Evolutionary conservation across 2,797 vertebrate species (phyloP), one percentile per base, ranked within the genome.

Genomic region (Muraenolepis orangiensis): DNA sequence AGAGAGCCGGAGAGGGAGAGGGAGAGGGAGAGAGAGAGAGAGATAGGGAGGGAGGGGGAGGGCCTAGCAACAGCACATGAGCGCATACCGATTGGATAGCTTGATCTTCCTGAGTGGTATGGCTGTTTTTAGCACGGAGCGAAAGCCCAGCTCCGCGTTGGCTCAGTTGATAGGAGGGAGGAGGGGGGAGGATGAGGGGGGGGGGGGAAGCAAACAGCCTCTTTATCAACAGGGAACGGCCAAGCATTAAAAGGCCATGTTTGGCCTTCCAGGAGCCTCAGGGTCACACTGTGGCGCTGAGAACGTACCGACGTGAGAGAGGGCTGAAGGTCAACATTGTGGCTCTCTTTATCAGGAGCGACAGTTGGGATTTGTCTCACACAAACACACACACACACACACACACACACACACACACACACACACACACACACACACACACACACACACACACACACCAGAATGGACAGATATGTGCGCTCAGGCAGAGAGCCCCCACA

Each of bases 21-120:
- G 42, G 76, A 72, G 72, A 74, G 71, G 46, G 72, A 36, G 75
- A 71, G 70, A 40, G 40, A 26, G 34, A 46, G 72, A 26, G 80
- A 76, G 71, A 46, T 72, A 51, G 80, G 82, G 77, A 76, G 80
- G 74, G 85, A 86, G 84, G 85, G 71, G 75, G 88, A 84, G 82
- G 86, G 88, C 88, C 91, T 93, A 93, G 91, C 91, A 91, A 92
- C 91, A 93, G 88, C 84, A 82, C 88, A 84, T 83, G 86, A 89
- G 89, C 79, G 88, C 78, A 14, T 88, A 88, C 85, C 89, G 86
- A 93, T 91, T 91, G 91, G 90, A 88, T 85, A 87, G 90, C 88
- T 91, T 92, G 91, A 93, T 93, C 90, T 88, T 88, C 82, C 82
- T 91, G 90, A 92, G 87, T 90, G 86, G 86, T 88, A 87, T 74